Conservation (phyloP, 2,888 invertebrate species). For the Macropis europaea region DNA sequence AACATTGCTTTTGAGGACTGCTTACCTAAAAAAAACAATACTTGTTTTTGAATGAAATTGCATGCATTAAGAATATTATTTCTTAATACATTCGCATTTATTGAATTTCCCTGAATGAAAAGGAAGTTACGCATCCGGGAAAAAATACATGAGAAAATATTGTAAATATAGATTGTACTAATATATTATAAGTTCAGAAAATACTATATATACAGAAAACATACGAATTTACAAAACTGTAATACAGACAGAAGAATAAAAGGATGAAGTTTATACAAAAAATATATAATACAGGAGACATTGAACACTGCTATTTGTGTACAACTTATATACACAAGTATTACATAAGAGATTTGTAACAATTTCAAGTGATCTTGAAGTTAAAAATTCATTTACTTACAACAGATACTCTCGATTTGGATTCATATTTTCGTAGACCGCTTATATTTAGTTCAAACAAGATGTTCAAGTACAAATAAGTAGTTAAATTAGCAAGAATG, state of each 20-base stretch:
- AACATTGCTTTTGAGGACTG: neutral
- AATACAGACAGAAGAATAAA: neutral
- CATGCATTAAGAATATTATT: neutral
- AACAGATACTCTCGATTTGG: conserved; percentile 32
- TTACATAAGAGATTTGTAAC: neutral
- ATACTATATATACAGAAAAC: neutral
- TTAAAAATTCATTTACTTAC: neutral
- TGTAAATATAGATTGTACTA: too few species aligned
- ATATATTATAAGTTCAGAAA: neutral
- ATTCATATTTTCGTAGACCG: conserved; percentile 71
- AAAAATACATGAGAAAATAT: too few species aligned
- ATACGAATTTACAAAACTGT: neutral
- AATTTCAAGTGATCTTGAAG: neutral
- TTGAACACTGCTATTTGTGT: neutral
- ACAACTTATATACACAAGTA: neutral
- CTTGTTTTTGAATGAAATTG: neutral
- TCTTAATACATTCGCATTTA: too few species aligned
- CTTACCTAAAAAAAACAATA: neutral
- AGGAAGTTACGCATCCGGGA: too few species aligned
- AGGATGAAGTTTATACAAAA: neutral
- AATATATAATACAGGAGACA: neutral
- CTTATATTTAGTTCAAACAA: conserved; percentile 60
- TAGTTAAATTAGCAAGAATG: conserved; percentile 60
- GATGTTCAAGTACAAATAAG: conserved; percentile 51
- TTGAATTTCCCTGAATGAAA: too few species aligned